Evolutionary conservation across 2,113 vertebrate species (phyloP), one percentile per base, ranked within the genome.

Genomic region (Coreoperca whiteheadi): DNA sequence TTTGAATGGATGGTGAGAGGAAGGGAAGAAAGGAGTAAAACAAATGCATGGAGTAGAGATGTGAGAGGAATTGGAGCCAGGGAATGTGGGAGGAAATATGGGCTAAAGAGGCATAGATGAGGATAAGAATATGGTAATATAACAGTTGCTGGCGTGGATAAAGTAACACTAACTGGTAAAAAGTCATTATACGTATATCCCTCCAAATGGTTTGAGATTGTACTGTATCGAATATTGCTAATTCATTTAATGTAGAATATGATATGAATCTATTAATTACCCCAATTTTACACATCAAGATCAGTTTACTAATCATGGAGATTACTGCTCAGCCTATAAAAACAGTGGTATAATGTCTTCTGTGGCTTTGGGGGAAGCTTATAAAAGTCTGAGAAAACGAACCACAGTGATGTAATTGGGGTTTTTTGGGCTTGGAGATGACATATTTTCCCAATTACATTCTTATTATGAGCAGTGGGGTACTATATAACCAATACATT

Each of bases 1-100:
- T 3, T 12, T n/a, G 53, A 68, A 81, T 32, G 56, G 37, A 77
- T 64, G 73, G 53, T 23, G 73, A 73, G 41, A 57, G n/a, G 30
- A 59, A 66, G 76, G 10, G 39, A n/a, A 68, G 23, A 56, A 59
- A 50, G 28, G 23, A 68, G 59, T 28, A 50, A 77, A 59, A 66
- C 12, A 50, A 15, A 64, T 63, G 63, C 28, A 63, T 4, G 16
- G 21, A 66, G 18, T 2, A 51, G 11, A 32, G 21, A 39, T 30
- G 61, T 70, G 32, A 8, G 20, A 37, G 8, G 11, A 50, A 25
- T 25, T 67, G 25, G 21, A 56, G 65, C 7, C n/a, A 50, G 51
- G 18, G 37, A 43, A 30, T 63, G 28, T 4, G 1, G 2, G 56
- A 61, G 56, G 66, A 39, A 51, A 41, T 2, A 8, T 37, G 70